phyloP scores from a whole-genome alignment of 1,140 invertebrate genomes.

The Cydia fagiglandana region DNA sequence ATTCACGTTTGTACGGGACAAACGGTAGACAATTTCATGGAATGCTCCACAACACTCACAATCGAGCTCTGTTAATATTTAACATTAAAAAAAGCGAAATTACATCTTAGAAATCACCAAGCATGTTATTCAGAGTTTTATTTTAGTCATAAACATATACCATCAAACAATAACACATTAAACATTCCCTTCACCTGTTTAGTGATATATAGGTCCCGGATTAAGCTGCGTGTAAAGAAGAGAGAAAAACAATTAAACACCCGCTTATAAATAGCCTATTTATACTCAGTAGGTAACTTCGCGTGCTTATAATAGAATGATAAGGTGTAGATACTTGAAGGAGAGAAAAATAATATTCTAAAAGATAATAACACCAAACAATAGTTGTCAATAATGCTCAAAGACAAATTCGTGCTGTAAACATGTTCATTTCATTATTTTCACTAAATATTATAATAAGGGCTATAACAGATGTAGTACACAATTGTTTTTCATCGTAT shows the following conservation, averaged over 20 bases:
- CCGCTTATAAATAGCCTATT: neutral
- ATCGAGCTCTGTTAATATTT: neutral
- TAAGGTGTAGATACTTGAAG: slow-evolving; percentile 29
- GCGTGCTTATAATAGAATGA: slow-evolving; percentile 37
- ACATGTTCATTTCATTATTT: too few relatives aligned
- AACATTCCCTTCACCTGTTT: slow-evolving; percentile 78
- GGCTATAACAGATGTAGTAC: too few relatives aligned
- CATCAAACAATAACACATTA: slow-evolving; percentile 58
- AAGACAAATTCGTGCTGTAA: too few relatives aligned
- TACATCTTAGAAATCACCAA: neutral
- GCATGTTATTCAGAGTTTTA: neutral
- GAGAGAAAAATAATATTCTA: slow-evolving; percentile 1
- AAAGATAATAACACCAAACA: neutral
- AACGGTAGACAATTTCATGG: too few relatives aligned
- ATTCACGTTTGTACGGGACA: too few relatives aligned
- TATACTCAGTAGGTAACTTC: neutral
- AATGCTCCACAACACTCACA: neutral
- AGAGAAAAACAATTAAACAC: slow-evolving; percentile 53
- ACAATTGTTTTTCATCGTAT: too few relatives aligned
- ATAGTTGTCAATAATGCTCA: neutral
- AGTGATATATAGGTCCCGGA: slow-evolving; percentile 80
- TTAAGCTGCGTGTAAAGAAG: slow-evolving; percentile 80
- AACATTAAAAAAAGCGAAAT: neutral
- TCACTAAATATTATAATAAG: too few relatives aligned
- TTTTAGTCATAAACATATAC: slow-evolving; percentile 33